Conservation (phyloP, 2,888 invertebrate species). For the Nemoura dubitans region DNA sequence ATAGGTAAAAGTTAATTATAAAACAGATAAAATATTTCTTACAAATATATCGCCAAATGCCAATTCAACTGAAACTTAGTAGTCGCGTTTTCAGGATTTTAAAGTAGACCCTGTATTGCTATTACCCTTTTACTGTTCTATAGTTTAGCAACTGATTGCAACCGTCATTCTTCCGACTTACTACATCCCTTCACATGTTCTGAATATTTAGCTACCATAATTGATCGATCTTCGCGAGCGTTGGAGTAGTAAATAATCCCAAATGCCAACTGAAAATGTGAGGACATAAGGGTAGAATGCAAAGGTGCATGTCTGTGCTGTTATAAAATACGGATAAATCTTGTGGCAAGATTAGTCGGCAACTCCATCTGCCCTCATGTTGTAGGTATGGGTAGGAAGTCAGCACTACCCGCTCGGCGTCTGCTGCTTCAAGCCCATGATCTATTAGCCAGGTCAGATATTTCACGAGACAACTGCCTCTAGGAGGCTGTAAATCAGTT, state of each 20-base stretch:
- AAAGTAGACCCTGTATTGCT: too few species aligned
- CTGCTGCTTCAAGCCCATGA: neutral
- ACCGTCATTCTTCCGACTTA: neutral
- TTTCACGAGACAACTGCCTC: neutral
- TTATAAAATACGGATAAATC: constrained; percentile 7
- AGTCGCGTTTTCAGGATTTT: too few species aligned
- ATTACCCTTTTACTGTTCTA: neutral
- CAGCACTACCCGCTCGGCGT: neutral
- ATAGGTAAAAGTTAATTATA: too few species aligned
- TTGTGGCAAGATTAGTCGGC: neutral
- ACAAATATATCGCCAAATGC: too few species aligned
- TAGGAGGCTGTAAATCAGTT: neutral
- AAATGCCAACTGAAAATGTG: neutral
- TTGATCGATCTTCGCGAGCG: neutral
- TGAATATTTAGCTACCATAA: neutral
- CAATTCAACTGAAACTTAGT: too few species aligned
- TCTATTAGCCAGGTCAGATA: neutral
- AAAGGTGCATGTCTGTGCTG: constrained; percentile 3
- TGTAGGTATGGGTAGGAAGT: neutral
- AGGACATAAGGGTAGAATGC: constrained; percentile 4
- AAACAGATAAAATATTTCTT: too few species aligned
- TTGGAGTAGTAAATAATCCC: neutral
- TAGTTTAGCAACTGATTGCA: too few species aligned
- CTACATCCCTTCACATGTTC: neutral
- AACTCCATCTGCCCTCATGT: neutral